These are phyloP conservation scores for Boloria selene DNA, from an alignment of 2,888 invertebrate species.

Conservation along the genomic window DNA sequence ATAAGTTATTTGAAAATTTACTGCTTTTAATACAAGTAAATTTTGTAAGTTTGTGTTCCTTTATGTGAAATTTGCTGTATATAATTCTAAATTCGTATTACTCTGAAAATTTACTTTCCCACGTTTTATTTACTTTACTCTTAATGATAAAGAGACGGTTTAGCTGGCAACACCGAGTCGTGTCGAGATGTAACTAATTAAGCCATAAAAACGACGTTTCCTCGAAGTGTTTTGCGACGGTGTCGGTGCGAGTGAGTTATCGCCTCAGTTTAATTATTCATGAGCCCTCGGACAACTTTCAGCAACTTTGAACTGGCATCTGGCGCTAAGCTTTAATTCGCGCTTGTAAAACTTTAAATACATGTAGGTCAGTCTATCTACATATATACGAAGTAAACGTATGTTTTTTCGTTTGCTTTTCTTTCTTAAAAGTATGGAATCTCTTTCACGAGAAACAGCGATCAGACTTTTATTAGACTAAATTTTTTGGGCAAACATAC, in stretches of 20 bases:
- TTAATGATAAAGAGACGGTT: not conserved
- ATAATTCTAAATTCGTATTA: too few species aligned
- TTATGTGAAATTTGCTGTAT: not conserved
- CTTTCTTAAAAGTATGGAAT: too few species aligned
- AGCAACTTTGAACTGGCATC: constrained; percentile 64
- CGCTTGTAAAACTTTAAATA: constrained; percentile 39
- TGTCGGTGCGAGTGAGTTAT: constrained; percentile 65
- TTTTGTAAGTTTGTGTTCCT: too few species aligned
- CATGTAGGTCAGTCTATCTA: not conserved
- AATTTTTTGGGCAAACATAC: too few species aligned
- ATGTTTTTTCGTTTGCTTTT: too few species aligned
- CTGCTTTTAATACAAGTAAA: too few species aligned
- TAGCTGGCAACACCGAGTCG: constrained; percentile 22
- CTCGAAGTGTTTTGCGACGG: constrained; percentile 60
- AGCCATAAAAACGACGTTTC: constrained; percentile 69
- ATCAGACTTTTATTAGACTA: too few species aligned
- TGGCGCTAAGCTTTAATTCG: constrained; percentile 68
- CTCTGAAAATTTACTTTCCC: too few species aligned
- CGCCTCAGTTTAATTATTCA: constrained; percentile 76
- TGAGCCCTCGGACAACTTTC: constrained; percentile 65
- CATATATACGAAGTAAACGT: too few species aligned
- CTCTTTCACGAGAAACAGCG: too few species aligned
- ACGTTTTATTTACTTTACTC: not conserved
- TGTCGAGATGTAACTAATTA: constrained; percentile 70
- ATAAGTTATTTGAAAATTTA: too few species aligned